Base-by-base conservation (phyloP, 2,888 invertebrate species). In the Therioaphis trifolii region DNA sequence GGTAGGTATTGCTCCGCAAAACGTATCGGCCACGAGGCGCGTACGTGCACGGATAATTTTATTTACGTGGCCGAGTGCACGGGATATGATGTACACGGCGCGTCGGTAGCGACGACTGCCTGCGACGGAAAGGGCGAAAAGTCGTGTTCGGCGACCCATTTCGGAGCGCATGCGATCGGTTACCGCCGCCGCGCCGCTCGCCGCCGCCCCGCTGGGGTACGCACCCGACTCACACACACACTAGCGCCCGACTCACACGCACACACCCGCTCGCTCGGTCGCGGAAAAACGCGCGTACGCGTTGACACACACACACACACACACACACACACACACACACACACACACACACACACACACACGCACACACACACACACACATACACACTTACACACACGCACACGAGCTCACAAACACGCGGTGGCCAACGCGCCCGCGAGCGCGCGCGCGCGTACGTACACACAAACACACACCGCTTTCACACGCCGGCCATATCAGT, bases 161-260 rank as follows among this genome's bases (percentile, higher is more conserved):
- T 82, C 21, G 63, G 18, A 61, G 80, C 80, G 80, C 80, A 80
- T 80, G 80, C 71, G 80, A 71, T 80, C 35, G 27, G 66, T 66
- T 63, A 66, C n/a, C 66, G 11, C 66, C 77, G 49, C 77, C n/a
- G 9, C 18, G 29, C 35, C 11, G 9, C 43, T 7, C 27, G 24
- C 12, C 15, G 5, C 0, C 15, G n/a, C n/a, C 27, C 14, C 35
- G 1, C 18, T 12, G 11, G 24, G 14, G 61, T 9, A 12, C 14
- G 24, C 29, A 4, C 27, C 27, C 11, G n/a, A n/a, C n/a, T n/a
- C n/a, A n/a, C n/a, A n/a, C n/a, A n/a, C n/a, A n/a, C n/a, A n/a
- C n/a, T n/a, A n/a, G n/a, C n/a, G n/a, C n/a, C n/a, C n/a, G n/a
- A n/a, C n/a, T n/a, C n/a, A n/a, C n/a, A n/a, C n/a, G n/a, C n/a